Base-by-base conservation (phyloP, 2,797 vertebrate genomes). In the Naso thynnoides region DNA sequence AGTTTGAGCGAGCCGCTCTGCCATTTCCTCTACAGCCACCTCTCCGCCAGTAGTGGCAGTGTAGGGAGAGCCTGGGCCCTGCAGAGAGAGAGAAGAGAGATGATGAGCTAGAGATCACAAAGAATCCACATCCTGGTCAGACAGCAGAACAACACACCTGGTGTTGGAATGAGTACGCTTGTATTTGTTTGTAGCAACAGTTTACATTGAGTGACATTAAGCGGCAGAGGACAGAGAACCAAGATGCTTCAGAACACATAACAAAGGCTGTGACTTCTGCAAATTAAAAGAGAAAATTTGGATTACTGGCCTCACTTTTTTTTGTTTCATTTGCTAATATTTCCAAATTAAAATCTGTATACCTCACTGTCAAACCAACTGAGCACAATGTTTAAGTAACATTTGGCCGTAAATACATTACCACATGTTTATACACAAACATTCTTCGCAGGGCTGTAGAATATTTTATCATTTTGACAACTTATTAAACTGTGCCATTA, bases 1-100 rank as follows among this genome's bases (percentile, higher is more conserved):
- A 0, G 94, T 97, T 31, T 95, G 96, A 0, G 56, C 61, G 85
- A 97, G 92, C 70, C 95, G 94, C 58, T 98, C 97, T 0, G 88
- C 77, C 78, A 96, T 83, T 78, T 98, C 97, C 0, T 91, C 86
- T 13, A 94, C 82, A 0, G 91, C 78, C 2, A 84, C 68, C 2
- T 81, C 83, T 39, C 66, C 78, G 7, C 49, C 73, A 6, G 24
- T 68, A 15, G 49, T 75, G 21, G 59, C 77, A 4, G 33, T 60
- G 24, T 15, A 82, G 49, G 90, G 90, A 68, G 91, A 89, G 71
- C 93, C 60, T 44, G 86, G 80, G 67, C 87, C 95, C 95, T 93
- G 70, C 10, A 31, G 61, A 4, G 56, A 24, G 11, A 70, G 8
- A 0, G 19, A 10, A 33, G 8, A 3, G 16, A 66, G 38, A 39